Base-by-base conservation (phyloP, 2,888 invertebrate species). In the Drosophila macrospina region DNA sequence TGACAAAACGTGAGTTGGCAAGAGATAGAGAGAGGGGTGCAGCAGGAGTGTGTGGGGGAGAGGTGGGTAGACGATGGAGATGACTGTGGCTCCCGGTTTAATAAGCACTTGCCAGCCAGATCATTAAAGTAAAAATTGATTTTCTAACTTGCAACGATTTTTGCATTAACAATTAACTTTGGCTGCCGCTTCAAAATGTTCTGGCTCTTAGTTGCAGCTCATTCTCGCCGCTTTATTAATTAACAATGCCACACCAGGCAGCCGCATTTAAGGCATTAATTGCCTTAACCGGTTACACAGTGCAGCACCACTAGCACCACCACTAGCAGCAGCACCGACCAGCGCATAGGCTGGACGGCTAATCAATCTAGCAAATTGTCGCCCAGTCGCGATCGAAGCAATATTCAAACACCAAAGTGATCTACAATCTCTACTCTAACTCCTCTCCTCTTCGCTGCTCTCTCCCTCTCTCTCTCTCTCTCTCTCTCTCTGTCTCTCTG, bases 331-430 rank as follows among this genome's bases (percentile, higher is more conserved):
- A 41, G 54, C 41, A 51, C 6, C 34, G n/a, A 36, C 6, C 20
- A 34, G 15, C 39, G 60, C 61, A 63, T 61, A 71, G 78, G 78
- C 77, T 67, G 79, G 68, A 74, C 80, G 63, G 66, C 79, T 88
- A 88, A 88, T 88, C 88, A 88, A 88, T 86, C 85, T 88, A 83
- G 86, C 88, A 88, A 87, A 88, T 87, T 88, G 88, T 86, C 88
- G 87, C 85, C 80, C 80, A 74, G 71, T 69, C 57, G 57, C 77
- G 60, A 74, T 74, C 74, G 61, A 57, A 28, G 59, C 71, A 75
- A 71, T 75, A 74, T 74, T 74, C 74, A 74, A 74, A 74, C 74
- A 57, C 62, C 60, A 64, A 52, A 54, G 16, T 54, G 61, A 68
- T 60, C 74, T 41, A 37, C 52, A 32, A 32, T 47, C 36, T 15